These are phyloP conservation scores for Drosophila greeni DNA, from an alignment of 2,888 invertebrate genomes.

Conservation along the genomic window DNA sequence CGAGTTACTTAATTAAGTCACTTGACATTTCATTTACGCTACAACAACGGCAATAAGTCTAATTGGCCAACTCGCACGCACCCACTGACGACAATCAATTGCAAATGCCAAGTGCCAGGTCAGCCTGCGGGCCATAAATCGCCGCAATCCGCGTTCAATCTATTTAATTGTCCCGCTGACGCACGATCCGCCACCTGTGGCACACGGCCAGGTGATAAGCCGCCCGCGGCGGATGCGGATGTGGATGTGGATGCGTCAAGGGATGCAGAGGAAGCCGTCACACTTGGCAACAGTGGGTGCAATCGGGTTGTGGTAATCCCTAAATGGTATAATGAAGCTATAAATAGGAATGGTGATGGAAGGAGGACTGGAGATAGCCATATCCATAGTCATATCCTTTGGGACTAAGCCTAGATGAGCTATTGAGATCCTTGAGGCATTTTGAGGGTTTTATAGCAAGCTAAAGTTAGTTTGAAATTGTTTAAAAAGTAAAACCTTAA, in stretches of 20 bases:
- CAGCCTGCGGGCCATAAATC: conserved; percentile 23
- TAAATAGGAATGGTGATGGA: not conserved
- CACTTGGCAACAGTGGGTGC: conserved; percentile 5
- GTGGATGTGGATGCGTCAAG: conserved; percentile 26
- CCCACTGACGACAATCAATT: conserved; percentile 21
- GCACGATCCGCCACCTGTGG: conserved; percentile 22
- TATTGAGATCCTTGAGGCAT: not conserved
- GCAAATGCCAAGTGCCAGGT: conserved; percentile 41
- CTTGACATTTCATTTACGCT: conserved; percentile 58
- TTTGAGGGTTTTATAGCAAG: too few species aligned
- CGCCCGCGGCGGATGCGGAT: conserved; percentile 1
- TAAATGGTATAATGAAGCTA: not conserved
- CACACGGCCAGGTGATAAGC: conserved; percentile 20
- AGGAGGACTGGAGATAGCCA: not conserved
- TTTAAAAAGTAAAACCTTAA: not conserved
- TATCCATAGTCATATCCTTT: too few species aligned
- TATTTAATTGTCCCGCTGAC: conserved; percentile 38
- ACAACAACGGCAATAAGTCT: conserved; percentile 26
- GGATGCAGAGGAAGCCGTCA: conserved; percentile 6
- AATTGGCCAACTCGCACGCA: conserved; percentile 27
- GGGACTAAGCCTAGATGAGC: not conserved
- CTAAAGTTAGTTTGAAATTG: not conserved
- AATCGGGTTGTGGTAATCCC: not conserved
- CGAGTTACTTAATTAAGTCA: conserved; percentile 55
- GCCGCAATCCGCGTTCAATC: conserved; percentile 32